Evolutionary conservation across 2,888 invertebrate species (phyloP), one percentile per base, ranked within the genome.

Genomic region (Leptodirus hochenwartii): DNA sequence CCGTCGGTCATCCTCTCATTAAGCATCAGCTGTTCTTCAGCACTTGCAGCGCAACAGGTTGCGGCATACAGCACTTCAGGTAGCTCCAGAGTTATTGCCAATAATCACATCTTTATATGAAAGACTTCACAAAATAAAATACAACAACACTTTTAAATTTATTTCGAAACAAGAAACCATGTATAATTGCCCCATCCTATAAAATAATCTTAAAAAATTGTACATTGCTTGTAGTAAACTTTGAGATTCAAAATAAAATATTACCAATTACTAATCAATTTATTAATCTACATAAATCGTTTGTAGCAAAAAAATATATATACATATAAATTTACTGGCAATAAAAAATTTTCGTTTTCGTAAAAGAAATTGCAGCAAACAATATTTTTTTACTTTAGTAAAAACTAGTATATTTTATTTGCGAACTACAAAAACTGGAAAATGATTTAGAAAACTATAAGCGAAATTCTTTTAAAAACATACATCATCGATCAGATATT

Each of bases 41-140:
- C 50, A 53, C 54, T 51, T 50, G 49, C 49, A 46, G 46, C 46
- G 44, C 46, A 44, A 43, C 37, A 40, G 41, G 45, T 46, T 51
- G 51, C 50, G 50, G 51, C 50, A 49, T 20, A 49, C 49, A 46
- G 53, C 52, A 51, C 51, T 51, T 52, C 47, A 39, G 47, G 49
- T 50, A 51, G 51, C 51, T 53, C 51, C 50, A 47, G 50, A n/a
- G 48, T 45, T 46, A 44, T 31, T 50, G 55, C 53, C 52, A 53
- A 52, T 47, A 51, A 50, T 52, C 51, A 53, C n/a, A n/a, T n/a
- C n/a, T n/a, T n/a, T n/a, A n/a, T 53, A 51, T 51, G 52, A 52
- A 55, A 43, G 41, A 53, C 51, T 53, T 50, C 32, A 52, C 47
- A 55, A 54, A 54, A 53, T 53, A 50, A 54, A 53, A 53, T 54